Base-by-base conservation (phyloP, 2,113 vertebrate species). In the Macroglossus sobrinus region DNA sequence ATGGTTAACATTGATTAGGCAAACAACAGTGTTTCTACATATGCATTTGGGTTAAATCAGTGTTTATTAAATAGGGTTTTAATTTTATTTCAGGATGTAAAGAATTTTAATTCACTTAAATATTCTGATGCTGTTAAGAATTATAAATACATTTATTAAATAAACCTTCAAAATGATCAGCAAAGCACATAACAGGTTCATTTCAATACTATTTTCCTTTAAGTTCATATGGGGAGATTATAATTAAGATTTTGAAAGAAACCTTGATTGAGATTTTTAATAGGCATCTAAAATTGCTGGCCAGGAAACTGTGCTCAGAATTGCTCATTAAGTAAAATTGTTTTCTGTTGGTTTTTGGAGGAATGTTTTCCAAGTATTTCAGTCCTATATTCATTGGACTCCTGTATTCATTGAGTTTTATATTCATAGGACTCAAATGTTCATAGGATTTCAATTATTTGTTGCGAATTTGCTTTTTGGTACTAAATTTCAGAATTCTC, bases 221-320 rank as follows among this genome's bases (percentile, higher is more conserved):
- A 78, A 61, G 78, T 93, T 95, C 30, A 26, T 89, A n/a, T 45
- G 75, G 50, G 88, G 50, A 84, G 24, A 91, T 55, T 86, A 80
- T 94, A 89, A 94, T 89, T 93, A 92, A 80, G 43, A 61, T 74
- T 94, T 96, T 93, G 78, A 96, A 97, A 95, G 93, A 89, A 94
- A 93, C 84, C 79, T 89, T 95, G 82, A 75, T 89, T 95, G 96
- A 93, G 64, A 94, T 94, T 93, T 93, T 96, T 96, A 93, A 97
- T 76, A 95, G 92, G 55, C 35, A 47, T 79, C 45, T 85, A 69
- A 96, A 97, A 96, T 45, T 95, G 78, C 86, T 80, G 96, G 86
- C 94, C 94, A 94, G 82, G 38, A 91, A 68, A 94, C 43, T 86
- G 35, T 55, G 64, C 78, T 84, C 30, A 84, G 86, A 91, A 96